Conservation (phyloP, 2,797 vertebrate genomes). For the Tokudaia tokunoshimensis region DNA sequence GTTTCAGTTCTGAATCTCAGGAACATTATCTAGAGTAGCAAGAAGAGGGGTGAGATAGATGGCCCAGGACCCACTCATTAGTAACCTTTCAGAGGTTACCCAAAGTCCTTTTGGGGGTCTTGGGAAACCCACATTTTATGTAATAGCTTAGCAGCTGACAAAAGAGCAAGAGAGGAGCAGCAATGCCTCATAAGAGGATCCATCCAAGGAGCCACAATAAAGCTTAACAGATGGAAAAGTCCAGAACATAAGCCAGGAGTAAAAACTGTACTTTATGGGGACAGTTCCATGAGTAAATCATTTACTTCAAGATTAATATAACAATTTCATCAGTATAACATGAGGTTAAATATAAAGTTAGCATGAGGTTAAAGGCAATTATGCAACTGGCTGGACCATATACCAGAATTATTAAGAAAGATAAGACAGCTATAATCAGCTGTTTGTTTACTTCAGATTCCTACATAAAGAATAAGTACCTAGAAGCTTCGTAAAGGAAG, state of each 20-base stretch:
- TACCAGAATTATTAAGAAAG: neutral
- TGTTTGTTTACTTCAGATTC: neutral
- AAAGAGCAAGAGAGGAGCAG: neutral
- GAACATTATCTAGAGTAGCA: neutral
- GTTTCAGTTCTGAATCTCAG: neutral
- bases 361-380: neutral
- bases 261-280: neutral
- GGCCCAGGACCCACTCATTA: neutral
- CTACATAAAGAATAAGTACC: neutral
- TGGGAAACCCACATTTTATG: neutral
- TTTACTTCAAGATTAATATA: neutral
- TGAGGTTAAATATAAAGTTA: neutral
- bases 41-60: neutral
- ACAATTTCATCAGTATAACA: neutral
- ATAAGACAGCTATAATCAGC: neutral
- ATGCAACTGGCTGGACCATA: neutral
- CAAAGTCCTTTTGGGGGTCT: neutral
- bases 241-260: neutral
- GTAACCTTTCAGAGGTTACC: neutral
- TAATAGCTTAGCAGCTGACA: neutral
- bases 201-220: neutral
- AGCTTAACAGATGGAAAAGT: neutral
- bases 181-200: neutral
- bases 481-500: neutral
- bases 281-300: neutral